Evolutionary conservation across 2,113 vertebrate species (phyloP).

Genomic region (Gallinago jamesoni): DNA sequence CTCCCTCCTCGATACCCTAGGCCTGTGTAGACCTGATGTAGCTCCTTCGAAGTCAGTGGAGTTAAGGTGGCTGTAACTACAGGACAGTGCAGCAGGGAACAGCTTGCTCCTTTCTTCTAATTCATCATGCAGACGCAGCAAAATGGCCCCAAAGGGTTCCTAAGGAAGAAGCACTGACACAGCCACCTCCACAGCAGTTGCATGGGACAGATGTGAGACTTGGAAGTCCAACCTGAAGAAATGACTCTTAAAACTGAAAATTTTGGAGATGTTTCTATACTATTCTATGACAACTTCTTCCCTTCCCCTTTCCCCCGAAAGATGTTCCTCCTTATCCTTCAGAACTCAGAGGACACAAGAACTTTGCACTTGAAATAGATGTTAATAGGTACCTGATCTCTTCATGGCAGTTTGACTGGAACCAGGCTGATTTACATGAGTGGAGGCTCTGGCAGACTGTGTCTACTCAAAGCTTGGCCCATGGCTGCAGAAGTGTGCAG

Average conservation of each 20-base stretch:
- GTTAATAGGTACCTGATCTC: neutral
- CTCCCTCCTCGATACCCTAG: neutral
- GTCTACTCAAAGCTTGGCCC: neutral
- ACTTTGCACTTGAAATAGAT: neutral
- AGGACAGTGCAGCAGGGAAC: neutral
- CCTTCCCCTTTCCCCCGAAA: accelerated
- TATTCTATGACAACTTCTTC: neutral
- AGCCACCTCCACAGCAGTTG: neutral
- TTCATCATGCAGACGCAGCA: neutral
- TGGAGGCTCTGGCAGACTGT: neutral
- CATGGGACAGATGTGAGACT: accelerated
- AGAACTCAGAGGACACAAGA: neutral
- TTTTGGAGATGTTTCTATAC: neutral
- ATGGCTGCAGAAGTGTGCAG: neutral
- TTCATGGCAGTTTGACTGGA: neutral
- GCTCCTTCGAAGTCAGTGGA: neutral
- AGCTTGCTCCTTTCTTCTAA: neutral
- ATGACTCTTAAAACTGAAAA: neutral
- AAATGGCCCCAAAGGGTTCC: neutral
- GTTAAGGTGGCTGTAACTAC: neutral
- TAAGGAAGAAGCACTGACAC: neutral
- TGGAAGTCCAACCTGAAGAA: neutral
- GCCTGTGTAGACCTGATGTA: neutral
- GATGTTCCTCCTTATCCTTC: neutral
- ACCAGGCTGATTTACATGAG: neutral